These are phyloP conservation scores for Cryptocephalus primarius DNA, from an alignment of 2,888 invertebrate species.

Conservation along the genomic window DNA sequence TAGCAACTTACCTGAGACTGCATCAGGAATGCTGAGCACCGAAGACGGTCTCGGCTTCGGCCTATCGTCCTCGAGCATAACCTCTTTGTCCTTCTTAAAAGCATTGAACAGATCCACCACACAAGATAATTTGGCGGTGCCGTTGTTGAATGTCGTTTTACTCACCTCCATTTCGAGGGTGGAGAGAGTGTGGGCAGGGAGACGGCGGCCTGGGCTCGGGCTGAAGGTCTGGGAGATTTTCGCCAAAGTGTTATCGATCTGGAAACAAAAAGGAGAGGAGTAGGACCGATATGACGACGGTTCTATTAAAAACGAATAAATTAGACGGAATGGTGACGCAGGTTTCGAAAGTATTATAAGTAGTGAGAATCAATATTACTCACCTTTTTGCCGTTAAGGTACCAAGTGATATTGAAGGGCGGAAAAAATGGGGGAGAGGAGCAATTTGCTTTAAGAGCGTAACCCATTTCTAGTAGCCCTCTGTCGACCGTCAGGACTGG, in stretches of 20 bases:
- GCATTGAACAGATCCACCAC: constrained; percentile 56
- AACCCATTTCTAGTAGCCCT: constrained; percentile 57
- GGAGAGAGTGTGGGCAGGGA: constrained; percentile 4
- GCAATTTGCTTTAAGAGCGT: constrained; percentile 56
- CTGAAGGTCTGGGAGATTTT: no score
- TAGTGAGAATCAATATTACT: constrained; percentile 6
- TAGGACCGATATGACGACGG: no score
- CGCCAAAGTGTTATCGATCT: no score
- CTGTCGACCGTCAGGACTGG: constrained; percentile 56
- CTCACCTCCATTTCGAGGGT: constrained; percentile 49
- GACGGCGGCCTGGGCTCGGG: no score
- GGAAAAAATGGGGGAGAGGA: constrained; percentile 57
- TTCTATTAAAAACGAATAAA: no score
- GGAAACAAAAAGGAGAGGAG: no score
- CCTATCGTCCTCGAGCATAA: constrained; percentile 58
- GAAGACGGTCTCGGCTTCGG: constrained; percentile 63
- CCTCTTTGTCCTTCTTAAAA: constrained; percentile 49
- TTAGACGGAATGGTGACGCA: no score
- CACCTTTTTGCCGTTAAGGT: constrained; percentile 54
- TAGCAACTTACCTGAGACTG: constrained; percentile 40
- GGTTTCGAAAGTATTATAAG: no score
- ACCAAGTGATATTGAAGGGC: constrained; percentile 60
- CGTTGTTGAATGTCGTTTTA: constrained; percentile 50
- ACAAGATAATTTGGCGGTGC: constrained; percentile 52
- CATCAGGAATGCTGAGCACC: constrained; percentile 58